Base-by-base conservation (phyloP, 2,797 vertebrate genomes). In the Nyctalus aviator region DNA sequence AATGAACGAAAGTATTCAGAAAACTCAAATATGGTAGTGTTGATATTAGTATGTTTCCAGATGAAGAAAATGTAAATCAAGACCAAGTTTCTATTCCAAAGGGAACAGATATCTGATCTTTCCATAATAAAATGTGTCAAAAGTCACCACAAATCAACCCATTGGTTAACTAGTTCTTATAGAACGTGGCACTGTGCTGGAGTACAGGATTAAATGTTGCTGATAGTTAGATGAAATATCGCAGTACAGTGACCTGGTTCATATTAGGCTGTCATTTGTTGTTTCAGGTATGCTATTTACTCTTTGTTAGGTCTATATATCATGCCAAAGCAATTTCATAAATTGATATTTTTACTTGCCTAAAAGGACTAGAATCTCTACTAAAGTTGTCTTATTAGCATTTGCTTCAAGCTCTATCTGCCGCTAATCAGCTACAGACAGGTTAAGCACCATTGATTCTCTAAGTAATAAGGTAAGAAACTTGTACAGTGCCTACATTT, bases 391-490 rank as follows among this genome's bases (percentile, higher is more conserved):
- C 18, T 55, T 77, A 68, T n/a, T 73, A 62, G 48, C 10, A 9
- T n/a, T 75, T 84, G 32, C 17, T 21, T 32, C 64, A 25, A 12
- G 18, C 8, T 17, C n/a, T 84, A 9, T 85, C 14, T 87, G 21
- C 8, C 30, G 71, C 32, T 94, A 10, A 37, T 91, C 14, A 77
- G 32, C 41, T 62, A 79, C 14, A 90, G 27, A 64, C 3, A 32
- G 30, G 32, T 77, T 12, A 53, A 64, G 1, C 8, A 27, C 44
- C 71, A 72, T 13, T 82, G 41, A 68, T 68, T 93, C n/a, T 90
- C 18, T 81, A 37, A 17, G n/a, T 27, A 84, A 88, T 88, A 76
- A 72, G 37, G 21, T 35, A 87, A 92, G 84, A 75, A 79, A 37
- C 46, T 72, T 35, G 25, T 0, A 15, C 21, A 41, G 15, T 18